Evolutionary conservation across 1,140 invertebrate species (phyloP).

Genomic region (Thaumatotibia leucotreta): DNA sequence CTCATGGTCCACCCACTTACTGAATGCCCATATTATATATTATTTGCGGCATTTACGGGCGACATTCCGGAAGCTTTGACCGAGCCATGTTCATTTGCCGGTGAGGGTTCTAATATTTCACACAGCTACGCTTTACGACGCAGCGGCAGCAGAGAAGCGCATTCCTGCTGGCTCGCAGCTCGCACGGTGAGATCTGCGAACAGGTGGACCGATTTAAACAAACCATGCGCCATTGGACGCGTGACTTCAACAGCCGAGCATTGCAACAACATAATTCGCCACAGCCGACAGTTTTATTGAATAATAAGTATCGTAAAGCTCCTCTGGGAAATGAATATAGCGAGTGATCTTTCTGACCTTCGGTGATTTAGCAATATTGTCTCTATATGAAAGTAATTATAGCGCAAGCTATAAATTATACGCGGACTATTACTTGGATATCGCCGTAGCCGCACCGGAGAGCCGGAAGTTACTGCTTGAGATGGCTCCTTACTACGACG

Average conservation of each 20-base stretch:
- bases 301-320: constrained; percentile 48
- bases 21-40: background rate
- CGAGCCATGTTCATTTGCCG: background rate
- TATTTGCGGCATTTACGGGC: background rate
- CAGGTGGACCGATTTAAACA: background rate
- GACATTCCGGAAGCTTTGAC: background rate
- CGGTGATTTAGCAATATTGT: constrained; percentile 43
- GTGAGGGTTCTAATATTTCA: background rate
- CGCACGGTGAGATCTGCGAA: background rate
- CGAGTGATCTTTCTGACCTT: constrained; percentile 35
- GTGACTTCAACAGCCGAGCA: constrained; percentile 17
- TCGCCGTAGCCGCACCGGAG: background rate
- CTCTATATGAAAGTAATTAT: constrained; percentile 45
- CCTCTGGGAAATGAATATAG: constrained; percentile 39
- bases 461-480: background rate
- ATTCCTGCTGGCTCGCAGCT: background rate
- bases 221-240: background rate
- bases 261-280: constrained; percentile 38
- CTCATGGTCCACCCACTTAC: no score
- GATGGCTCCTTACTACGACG: constrained; percentile 15
- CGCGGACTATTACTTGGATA: constrained; percentile 26
- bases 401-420: constrained; percentile 34
- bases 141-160: background rate
- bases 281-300: constrained; percentile 51
- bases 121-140: background rate